Evolutionary conservation across 1,140 invertebrate genomes (phyloP).

Genomic region (Zelostemma sp.): DNA sequence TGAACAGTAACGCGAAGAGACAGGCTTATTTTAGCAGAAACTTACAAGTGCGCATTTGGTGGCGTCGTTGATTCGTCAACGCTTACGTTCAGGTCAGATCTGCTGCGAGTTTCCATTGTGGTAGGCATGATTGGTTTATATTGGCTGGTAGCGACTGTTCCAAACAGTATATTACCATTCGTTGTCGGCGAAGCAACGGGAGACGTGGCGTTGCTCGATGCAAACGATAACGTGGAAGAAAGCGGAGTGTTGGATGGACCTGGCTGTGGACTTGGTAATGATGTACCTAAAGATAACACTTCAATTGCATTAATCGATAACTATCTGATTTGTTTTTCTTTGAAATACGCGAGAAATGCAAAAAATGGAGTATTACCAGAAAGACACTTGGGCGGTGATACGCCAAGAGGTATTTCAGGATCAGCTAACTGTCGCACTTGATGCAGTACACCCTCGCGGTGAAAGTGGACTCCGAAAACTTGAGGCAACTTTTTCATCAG

Average conservation of each 20-base stretch:
- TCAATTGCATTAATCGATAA: too few relatives aligned
- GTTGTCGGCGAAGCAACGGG: conserved; percentile 67
- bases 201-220: conserved; percentile 66
- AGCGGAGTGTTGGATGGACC: conserved; percentile 67
- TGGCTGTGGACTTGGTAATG: conserved; percentile 68
- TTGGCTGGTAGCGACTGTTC: conserved; percentile 64
- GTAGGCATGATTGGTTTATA: conserved; percentile 63
- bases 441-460: conserved; percentile 94
- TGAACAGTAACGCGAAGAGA: too few relatives aligned
- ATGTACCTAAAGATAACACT: conserved; percentile 57
- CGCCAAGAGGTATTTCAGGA: conserved; percentile 75
- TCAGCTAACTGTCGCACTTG: conserved; percentile 86
- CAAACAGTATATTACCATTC: conserved; percentile 68
- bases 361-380: too few relatives aligned
- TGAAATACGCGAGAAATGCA: too few relatives aligned
- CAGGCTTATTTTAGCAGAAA: conserved; percentile 11
- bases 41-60: conserved; percentile 64
- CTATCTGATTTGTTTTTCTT: too few relatives aligned
- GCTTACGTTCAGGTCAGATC: conserved; percentile 62
- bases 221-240: conserved; percentile 63
- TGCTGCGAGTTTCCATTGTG: conserved; percentile 64
- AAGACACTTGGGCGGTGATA: conserved; percentile 74
- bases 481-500: conserved; percentile 96
- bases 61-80: conserved; percentile 61
- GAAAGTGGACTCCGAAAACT: conserved; percentile 94